These are phyloP conservation scores for Drosophila peninsularis DNA, from an alignment of 2,888 invertebrate species.

Conservation along the genomic window DNA sequence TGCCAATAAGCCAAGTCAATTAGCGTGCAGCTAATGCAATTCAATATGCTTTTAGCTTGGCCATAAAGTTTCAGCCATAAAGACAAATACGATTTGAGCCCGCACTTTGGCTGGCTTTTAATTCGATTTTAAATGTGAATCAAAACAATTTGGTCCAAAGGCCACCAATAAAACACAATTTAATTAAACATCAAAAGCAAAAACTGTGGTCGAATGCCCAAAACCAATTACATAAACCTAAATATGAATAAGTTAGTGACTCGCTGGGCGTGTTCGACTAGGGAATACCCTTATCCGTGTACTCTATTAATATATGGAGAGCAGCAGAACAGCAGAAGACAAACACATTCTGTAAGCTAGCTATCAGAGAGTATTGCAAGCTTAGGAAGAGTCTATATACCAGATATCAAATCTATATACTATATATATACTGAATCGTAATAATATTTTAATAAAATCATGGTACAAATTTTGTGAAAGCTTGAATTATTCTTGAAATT, in stretches of 20 bases:
- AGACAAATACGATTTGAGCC: slow-evolving; percentile 15
- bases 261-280: not conserved
- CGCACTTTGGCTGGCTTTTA: slow-evolving; percentile 25
- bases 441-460: too few species aligned
- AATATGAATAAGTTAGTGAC: not conserved
- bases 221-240: not conserved
- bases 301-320: too few species aligned
- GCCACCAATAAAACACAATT: slow-evolving; percentile 49
- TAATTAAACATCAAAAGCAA: slow-evolving; percentile 32
- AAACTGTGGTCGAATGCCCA: not conserved
- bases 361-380: too few species aligned
- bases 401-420: too few species aligned
- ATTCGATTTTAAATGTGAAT: slow-evolving; percentile 50
- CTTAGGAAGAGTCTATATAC: too few species aligned
- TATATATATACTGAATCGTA: too few species aligned
- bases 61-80: slow-evolving; percentile 24
- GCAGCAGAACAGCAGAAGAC: too few species aligned
- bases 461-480: too few species aligned
- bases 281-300: not conserved
- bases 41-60: slow-evolving; percentile 25
- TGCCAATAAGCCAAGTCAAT: slow-evolving; percentile 48
- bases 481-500: too few species aligned
- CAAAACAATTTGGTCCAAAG: slow-evolving; percentile 28
- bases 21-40: slow-evolving; percentile 67
- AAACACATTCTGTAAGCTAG: too few species aligned